phyloP scores from a whole-genome alignment of 2,113 vertebrate species.

The Anhinga anhinga region DNA sequence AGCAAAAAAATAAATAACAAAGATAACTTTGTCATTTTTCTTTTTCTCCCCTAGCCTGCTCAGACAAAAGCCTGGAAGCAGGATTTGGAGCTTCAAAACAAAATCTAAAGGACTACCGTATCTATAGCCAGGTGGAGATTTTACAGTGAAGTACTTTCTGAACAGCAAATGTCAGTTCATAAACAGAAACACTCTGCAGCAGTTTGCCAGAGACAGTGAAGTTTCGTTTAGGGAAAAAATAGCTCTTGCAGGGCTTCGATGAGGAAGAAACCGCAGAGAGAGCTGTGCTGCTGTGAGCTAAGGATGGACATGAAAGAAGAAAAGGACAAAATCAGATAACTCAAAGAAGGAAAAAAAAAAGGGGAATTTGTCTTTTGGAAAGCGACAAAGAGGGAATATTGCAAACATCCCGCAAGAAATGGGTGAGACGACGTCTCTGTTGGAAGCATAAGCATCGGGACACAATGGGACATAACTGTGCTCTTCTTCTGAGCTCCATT shows the following conservation, averaged over 20 bases:
- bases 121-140: neutral
- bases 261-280: neutral
- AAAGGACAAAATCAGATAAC: neutral
- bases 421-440: accelerated
- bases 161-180: neutral
- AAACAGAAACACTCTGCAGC: neutral
- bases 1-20: neutral
- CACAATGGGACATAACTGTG: accelerated
- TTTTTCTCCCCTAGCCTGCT: neutral
- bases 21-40: neutral
- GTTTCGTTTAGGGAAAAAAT: neutral
- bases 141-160: neutral
- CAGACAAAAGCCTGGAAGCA: neutral
- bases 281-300: neutral
- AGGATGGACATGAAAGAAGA: neutral
- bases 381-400: neutral
- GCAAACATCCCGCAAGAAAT: neutral
- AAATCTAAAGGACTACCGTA: neutral
- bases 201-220: neutral
- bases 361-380: neutral
- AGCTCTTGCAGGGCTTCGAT: neutral
- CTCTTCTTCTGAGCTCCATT: neutral
- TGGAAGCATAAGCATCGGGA: accelerated
- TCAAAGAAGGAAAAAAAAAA: neutral
- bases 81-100: neutral